Evolutionary conservation across 2,888 invertebrate genomes (phyloP).

Genomic region (Troides oblongomaculatus): DNA sequence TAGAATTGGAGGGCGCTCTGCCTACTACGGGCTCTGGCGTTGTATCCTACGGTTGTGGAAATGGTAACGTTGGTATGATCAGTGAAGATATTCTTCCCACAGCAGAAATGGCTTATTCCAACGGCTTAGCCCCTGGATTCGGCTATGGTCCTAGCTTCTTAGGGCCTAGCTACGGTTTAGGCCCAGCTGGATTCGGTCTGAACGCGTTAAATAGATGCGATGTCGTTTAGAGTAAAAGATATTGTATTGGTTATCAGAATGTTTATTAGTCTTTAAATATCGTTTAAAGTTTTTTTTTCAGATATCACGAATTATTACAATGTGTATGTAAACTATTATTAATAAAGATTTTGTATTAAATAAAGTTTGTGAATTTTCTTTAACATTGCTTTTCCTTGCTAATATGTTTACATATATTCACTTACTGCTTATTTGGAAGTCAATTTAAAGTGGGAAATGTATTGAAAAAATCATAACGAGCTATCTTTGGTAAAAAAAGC

Average conservation of each 20-base stretch:
- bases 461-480: no score
- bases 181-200: constrained; percentile 6
- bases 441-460: no score
- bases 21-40: constrained; percentile 41
- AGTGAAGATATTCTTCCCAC: constrained; percentile 29
- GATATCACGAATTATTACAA: not conserved
- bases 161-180: constrained; percentile 22
- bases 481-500: no score
- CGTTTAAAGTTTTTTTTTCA: not conserved
- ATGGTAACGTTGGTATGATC: constrained; percentile 38
- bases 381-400: no score
- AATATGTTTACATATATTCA: no score
- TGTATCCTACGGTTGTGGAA: constrained; percentile 40
- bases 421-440: no score
- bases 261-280: not conserved
- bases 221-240: constrained; percentile 4
- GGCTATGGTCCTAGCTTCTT: constrained; percentile 19
- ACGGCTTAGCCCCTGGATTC: constrained; percentile 20
- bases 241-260: not conserved
- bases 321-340: not conserved
- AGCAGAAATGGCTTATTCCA: constrained; percentile 24
- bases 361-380: no score
- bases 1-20: constrained; percentile 42
- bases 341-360: not conserved
- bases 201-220: constrained; percentile 23